Conservation (phyloP, 2,113 vertebrate genomes). For the Chamaea fasciata region DNA sequence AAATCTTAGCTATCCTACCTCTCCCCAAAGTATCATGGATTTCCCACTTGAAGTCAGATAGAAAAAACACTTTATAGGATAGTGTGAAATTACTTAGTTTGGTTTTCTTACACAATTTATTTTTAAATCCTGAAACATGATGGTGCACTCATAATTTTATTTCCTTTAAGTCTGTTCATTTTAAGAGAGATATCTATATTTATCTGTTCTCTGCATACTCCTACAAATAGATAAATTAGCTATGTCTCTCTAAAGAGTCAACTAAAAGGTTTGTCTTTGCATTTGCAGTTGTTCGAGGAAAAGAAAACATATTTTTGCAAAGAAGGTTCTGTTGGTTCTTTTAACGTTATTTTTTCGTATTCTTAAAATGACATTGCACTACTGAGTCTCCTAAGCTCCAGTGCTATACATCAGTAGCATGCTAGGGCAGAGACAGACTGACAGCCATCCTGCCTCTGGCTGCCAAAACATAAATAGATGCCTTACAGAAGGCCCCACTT, state of each 20-base stretch:
- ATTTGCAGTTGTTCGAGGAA: neutral
- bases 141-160: neutral
- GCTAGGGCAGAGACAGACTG: neutral
- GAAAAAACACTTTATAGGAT: neutral
- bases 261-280: neutral
- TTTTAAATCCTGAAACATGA: neutral
- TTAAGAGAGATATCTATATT: neutral
- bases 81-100: neutral
- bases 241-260: neutral
- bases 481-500: neutral
- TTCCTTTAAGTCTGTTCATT: neutral
- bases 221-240: neutral
- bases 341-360: neutral
- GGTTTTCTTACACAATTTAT: neutral
- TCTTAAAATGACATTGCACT: neutral
- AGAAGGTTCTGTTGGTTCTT: neutral
- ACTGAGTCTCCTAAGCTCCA: neutral
- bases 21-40: neutral
- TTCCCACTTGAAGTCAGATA: neutral
- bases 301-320: neutral
- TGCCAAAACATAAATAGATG: neutral
- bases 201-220: neutral
- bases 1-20: neutral
- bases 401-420: neutral
- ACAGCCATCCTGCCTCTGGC: neutral